Percentiles rank a stretch among this genome's conserved stretches.
phyloP scores from a whole-genome alignment of 2,797 vertebrate species.

The Bradypodion pumilum region DNA sequence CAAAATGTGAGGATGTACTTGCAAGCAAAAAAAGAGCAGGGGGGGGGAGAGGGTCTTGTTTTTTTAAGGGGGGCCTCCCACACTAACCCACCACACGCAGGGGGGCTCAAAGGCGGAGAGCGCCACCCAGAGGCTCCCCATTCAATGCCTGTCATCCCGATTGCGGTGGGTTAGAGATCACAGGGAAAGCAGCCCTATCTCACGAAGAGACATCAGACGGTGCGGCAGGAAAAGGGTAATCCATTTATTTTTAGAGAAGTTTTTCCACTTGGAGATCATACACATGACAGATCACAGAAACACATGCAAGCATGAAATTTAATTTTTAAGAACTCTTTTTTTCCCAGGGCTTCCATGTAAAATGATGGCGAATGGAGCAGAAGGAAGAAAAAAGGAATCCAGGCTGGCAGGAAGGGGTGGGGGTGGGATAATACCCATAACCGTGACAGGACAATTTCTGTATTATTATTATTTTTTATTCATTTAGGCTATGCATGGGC shows the following conservation, averaged over 20 bases:
- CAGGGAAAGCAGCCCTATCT: conserved; percentile 72
- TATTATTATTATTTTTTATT: conserved; percentile 32
- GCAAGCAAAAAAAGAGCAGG: background rate
- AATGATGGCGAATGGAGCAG: conserved; percentile 63
- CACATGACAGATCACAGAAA: conserved; percentile 83
- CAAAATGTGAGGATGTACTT: conserved; percentile 33
- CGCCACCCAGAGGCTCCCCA: conserved; percentile 72
- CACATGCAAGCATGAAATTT: conserved; percentile 85
- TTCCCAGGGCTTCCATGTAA: conserved; percentile 76
- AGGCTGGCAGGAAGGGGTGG: background rate
- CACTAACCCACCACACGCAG: background rate
- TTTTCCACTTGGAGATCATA: conserved; percentile 84
- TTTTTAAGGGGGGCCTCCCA: background rate
- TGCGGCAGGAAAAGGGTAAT: conserved; percentile 79
- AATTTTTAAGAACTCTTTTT: conserved; percentile 79
- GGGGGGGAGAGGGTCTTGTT: background rate
- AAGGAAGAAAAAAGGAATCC: background rate
- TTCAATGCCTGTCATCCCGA: conserved; percentile 81
- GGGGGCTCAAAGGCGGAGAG: conserved; percentile 64
- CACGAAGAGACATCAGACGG: conserved; percentile 77
- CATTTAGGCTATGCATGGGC: conserved; percentile 57
- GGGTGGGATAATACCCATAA: conserved; percentile 47
- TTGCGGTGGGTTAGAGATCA: conserved; percentile 80
- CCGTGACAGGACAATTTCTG: conserved; percentile 76
- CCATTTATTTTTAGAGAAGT: conserved; percentile 84